A percentile compares a stretch with the other conserved stretches of the same genome.
phyloP scores from a whole-genome alignment of 1,140 invertebrate genomes.

The honey bee (Apis mellifera) region DNA sequence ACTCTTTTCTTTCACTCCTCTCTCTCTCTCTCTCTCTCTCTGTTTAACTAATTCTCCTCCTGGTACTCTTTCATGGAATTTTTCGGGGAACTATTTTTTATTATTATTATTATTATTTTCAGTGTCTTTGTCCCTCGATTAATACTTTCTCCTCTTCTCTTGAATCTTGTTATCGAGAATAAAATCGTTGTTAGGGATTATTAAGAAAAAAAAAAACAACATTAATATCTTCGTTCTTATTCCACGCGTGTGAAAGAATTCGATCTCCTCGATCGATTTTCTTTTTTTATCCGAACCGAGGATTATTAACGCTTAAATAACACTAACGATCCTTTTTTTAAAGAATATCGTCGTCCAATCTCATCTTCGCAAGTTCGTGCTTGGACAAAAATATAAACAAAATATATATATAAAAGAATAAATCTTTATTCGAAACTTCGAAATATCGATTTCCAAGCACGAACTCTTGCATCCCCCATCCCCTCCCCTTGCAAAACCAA shows the following conservation, averaged over 20 bases:
- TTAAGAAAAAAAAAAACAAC: neutral
- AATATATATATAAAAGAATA: too few relatives aligned
- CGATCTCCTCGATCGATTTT: neutral
- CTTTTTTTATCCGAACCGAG: neutral
- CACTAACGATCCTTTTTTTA: too few relatives aligned
- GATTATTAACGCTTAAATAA: neutral
- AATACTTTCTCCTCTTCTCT: too few relatives aligned
- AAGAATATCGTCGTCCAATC: neutral
- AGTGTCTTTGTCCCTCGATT: conserved; percentile 17
- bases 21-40: conserved; percentile 54
- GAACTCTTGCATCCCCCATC: too few relatives aligned
- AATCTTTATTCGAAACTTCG: too few relatives aligned
- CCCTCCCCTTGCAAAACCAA: too few relatives aligned
- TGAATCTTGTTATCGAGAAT: too few relatives aligned
- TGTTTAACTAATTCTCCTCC: conserved; percentile 62
- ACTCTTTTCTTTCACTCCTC: conserved; percentile 65
- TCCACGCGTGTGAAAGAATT: conserved; percentile 3
- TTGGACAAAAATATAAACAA: too few relatives aligned
- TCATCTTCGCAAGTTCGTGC: neutral
- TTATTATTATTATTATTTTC: neutral
- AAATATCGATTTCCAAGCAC: too few relatives aligned
- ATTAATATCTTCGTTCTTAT: neutral
- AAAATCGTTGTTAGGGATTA: too few relatives aligned
- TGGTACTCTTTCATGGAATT: conserved; percentile 34
- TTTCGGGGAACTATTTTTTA: conserved; percentile 31